Evolutionary conservation across 2,113 vertebrate genomes (phyloP).

Genomic region (Oreochromis spilurus): DNA sequence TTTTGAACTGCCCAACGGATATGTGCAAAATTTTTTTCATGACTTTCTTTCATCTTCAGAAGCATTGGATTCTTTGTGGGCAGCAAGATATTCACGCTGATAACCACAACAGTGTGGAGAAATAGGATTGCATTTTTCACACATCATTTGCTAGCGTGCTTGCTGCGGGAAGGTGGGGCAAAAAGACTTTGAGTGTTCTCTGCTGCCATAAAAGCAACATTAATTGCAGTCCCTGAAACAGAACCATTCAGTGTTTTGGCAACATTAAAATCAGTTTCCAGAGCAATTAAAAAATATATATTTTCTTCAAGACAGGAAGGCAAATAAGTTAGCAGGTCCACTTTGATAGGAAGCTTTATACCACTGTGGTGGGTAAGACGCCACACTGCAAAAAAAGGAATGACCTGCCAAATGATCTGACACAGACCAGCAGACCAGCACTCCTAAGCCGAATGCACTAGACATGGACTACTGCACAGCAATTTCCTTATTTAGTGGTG

Average conservation of each 20-base stretch:
- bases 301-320: background rate
- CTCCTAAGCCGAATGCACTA: background rate
- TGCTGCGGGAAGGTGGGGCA: background rate
- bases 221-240: background rate
- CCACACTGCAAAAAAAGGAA: conserved; percentile 5
- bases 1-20: background rate
- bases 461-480: background rate
- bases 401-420: conserved; percentile 25
- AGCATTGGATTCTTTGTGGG: background rate
- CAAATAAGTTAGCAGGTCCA: background rate
- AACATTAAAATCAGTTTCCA: background rate
- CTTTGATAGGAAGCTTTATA: background rate
- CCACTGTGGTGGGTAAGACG: background rate
- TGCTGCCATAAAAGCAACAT: background rate
- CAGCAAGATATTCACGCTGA: background rate
- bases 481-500: conserved; percentile 43
- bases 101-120: background rate
- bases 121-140: background rate
- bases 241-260: background rate
- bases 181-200: background rate
- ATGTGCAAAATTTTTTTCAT: background rate
- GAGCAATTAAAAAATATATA: background rate
- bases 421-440: conserved; percentile 26
- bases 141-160: background rate
- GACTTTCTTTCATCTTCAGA: background rate